Evolutionary conservation across 2,797 vertebrate genomes (phyloP).

Genomic region (Brachyalestes nurse): DNA sequence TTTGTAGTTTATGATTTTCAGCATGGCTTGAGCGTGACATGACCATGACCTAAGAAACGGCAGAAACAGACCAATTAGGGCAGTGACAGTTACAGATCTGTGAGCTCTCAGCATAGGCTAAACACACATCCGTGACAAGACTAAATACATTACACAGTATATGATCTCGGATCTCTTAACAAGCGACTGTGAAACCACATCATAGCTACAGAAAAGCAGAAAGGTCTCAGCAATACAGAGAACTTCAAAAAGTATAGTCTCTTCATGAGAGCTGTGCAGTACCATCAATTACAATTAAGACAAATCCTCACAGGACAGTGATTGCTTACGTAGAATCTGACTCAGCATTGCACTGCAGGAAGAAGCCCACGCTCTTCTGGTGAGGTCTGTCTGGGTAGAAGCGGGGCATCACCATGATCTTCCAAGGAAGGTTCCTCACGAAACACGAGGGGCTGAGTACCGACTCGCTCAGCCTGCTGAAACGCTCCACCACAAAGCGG

Average conservation of each 20-base stretch:
- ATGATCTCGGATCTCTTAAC: too few relatives aligned
- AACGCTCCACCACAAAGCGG: slow-evolving; percentile 96
- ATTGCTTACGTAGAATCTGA: slow-evolving; percentile 96
- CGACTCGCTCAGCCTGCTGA: slow-evolving; percentile 96
- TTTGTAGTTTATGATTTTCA: slow-evolving; percentile 99
- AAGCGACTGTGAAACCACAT: background rate
- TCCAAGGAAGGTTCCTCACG: slow-evolving; percentile 98
- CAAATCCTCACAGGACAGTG: background rate
- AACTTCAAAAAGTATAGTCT: background rate
- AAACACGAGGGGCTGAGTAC: slow-evolving; percentile 99
- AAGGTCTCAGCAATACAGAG: background rate
- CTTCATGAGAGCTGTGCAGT: background rate
- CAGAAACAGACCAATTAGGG: background rate
- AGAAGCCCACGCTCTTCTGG: slow-evolving; percentile 99
- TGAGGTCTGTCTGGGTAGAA: slow-evolving; percentile 98
- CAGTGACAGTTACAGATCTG: background rate
- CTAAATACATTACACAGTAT: too few relatives aligned
- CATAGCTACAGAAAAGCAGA: background rate
- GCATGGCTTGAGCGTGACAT: slow-evolving; percentile 98
- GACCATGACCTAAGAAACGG: slow-evolving; percentile 91
- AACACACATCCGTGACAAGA: background rate
- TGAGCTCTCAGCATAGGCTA: background rate
- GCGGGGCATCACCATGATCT: slow-evolving; percentile 99
- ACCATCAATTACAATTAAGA: background rate
- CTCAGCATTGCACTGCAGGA: slow-evolving; percentile 98